phyloP scores from a whole-genome alignment of 2,888 invertebrate species.

The Lottia gigantea region DNA sequence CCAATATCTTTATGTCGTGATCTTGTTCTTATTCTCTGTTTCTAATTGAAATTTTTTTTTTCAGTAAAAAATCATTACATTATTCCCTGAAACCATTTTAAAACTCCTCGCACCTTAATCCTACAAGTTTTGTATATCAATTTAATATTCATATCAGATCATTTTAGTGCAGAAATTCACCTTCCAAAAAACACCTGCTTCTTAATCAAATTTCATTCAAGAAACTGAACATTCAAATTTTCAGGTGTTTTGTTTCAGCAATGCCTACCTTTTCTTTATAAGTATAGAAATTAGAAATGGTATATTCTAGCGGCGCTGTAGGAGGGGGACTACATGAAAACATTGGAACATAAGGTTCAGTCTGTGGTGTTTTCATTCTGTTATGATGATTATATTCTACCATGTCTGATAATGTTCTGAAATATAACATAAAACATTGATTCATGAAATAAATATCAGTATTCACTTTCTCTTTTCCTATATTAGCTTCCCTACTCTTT shows the following conservation, averaged over 20 bases:
- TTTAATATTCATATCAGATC: too few relatives aligned
- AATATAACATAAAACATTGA: slow-evolving; percentile 10
- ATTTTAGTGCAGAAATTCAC: too few relatives aligned
- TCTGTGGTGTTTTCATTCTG: slow-evolving; percentile 48
- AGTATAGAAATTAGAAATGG: slow-evolving; percentile 69
- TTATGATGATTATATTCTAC: slow-evolving; percentile 68
- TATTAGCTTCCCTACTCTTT: too few relatives aligned
- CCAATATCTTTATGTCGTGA: slow-evolving; percentile 27
- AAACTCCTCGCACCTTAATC: too few relatives aligned
- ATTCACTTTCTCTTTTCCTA: too few relatives aligned
- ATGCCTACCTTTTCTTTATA: slow-evolving; percentile 45
- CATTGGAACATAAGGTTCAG: slow-evolving; percentile 30
- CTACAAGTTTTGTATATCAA: too few relatives aligned
- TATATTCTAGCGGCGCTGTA: background rate
- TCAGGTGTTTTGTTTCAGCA: background rate
- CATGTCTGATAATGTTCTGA: slow-evolving; percentile 79
- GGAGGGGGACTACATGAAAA: slow-evolving; percentile 68
- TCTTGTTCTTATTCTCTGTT: slow-evolving; percentile 39
- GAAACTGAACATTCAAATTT: background rate
- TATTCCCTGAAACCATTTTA: too few relatives aligned
- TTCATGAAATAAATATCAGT: too few relatives aligned
- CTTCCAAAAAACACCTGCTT: too few relatives aligned
- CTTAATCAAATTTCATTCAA: slow-evolving; percentile 10
- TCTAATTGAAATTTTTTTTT: background rate
- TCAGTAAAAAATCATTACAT: too few relatives aligned